Percentiles rank a stretch among this genome's conserved stretches.
Conservation (phyloP, 2,888 invertebrate genomes). For the Tachystola acroxantha region DNA sequence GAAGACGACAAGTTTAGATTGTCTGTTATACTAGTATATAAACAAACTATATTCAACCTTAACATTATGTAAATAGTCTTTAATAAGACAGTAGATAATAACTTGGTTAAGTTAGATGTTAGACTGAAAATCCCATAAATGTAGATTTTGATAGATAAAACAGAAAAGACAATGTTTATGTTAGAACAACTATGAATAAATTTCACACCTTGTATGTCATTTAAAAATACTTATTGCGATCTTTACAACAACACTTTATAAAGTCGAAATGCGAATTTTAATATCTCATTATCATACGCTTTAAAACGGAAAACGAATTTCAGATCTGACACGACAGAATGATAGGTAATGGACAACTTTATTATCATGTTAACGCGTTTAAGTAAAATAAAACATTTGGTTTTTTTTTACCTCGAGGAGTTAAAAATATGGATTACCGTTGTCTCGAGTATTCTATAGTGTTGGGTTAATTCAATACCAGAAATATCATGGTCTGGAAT, state of each 20-base stretch:
- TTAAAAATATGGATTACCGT: conserved; percentile 23
- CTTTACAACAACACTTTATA: conserved; percentile 16
- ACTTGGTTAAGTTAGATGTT: conserved; percentile 8
- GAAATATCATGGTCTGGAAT: conserved; percentile 34
- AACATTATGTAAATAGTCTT: background rate
- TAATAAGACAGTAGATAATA: background rate
- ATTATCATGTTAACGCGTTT: conserved; percentile 43
- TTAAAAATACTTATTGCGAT: conserved; percentile 1
- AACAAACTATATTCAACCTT: background rate
- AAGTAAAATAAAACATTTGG: conserved; percentile 18
- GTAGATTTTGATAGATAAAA: conserved; percentile 23
- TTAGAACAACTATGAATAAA: conserved; percentile 8
- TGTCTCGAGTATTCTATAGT: background rate
- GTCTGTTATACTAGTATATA: conserved; percentile 6
- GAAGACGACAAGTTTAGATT: conserved; percentile 23
- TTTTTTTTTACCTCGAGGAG: no score
- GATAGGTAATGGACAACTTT: conserved; percentile 47
- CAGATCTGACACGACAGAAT: conserved; percentile 28
- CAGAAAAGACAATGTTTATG: conserved; percentile 19
- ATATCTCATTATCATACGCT: conserved; percentile 13
- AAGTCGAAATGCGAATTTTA: conserved; percentile 20
- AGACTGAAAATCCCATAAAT: conserved; percentile 10
- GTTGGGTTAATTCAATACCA: background rate
- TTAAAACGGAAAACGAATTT: conserved; percentile 22
- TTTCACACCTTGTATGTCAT: no score